Evolutionary conservation across 2,113 vertebrate genomes (phyloP).

Genomic region (Pygathrix nemaeus): DNA sequence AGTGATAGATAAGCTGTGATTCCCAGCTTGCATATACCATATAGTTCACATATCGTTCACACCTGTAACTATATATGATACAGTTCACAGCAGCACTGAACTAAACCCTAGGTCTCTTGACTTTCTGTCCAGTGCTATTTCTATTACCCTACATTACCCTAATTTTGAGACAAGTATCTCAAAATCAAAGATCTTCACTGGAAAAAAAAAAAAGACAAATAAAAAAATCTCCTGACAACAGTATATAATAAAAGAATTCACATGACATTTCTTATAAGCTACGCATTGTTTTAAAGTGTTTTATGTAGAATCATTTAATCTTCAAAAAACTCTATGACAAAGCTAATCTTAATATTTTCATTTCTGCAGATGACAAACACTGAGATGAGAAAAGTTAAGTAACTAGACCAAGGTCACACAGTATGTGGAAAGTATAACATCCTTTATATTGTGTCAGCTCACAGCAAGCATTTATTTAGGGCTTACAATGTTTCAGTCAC

Average conservation of each 20-base stretch:
- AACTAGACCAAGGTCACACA: neutral
- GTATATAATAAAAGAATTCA: neutral
- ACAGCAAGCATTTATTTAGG: neutral
- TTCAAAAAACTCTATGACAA: neutral
- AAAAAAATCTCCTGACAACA: neutral
- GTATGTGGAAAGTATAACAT: neutral
- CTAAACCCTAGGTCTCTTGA: neutral
- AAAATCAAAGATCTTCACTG: constrained; percentile 14
- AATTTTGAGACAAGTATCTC: neutral
- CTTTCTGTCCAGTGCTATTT: neutral
- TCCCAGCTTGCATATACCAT: too few species aligned
- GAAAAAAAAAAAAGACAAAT: neutral
- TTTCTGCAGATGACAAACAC: neutral
- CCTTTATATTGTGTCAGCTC: neutral
- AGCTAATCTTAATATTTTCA: neutral
- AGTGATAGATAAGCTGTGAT: too few species aligned
- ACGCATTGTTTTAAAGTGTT: neutral
- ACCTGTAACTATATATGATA: neutral
- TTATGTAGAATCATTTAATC: neutral
- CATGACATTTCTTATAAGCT: neutral
- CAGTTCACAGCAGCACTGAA: neutral
- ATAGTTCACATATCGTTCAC: too few species aligned
- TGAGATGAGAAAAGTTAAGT: neutral
- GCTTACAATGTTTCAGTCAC: neutral
- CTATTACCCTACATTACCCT: neutral